A percentile compares a stretch with the other conserved stretches of the same genome.
phyloP scores from a whole-genome alignment of 2,888 invertebrate genomes.

The Latrodectus hesperus region DNA sequence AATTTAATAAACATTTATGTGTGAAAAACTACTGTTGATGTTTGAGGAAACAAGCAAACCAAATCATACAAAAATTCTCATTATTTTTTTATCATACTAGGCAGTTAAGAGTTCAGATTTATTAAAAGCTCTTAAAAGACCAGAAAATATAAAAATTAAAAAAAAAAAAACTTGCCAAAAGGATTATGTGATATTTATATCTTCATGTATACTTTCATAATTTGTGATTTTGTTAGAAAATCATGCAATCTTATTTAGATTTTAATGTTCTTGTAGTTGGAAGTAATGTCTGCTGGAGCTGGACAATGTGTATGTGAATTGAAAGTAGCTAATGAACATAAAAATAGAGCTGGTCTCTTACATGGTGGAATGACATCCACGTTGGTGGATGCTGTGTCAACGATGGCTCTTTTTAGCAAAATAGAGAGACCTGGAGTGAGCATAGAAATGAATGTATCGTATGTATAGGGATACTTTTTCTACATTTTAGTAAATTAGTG shows the following conservation, averaged over 20 bases:
- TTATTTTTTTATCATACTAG: too few relatives aligned
- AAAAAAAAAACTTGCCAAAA: too few relatives aligned
- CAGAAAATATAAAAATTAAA: too few relatives aligned
- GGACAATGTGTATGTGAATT: constrained; percentile 86
- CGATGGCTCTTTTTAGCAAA: constrained; percentile 84
- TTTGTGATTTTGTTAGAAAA: not conserved
- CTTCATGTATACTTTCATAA: too few relatives aligned
- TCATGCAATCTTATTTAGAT: not conserved
- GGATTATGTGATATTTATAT: too few relatives aligned
- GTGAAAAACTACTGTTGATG: too few relatives aligned
- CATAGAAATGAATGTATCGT: constrained; percentile 88
- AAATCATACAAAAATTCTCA: too few relatives aligned
- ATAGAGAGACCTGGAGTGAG: constrained; percentile 83
- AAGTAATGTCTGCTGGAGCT: constrained; percentile 79
- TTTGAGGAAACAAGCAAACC: too few relatives aligned
- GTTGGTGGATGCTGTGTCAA: constrained; percentile 85
- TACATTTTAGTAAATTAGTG: too few relatives aligned
- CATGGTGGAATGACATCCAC: constrained; percentile 92
- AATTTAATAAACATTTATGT: too few relatives aligned
- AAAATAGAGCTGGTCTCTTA: constrained; percentile 83
- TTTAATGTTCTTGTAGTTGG: constrained; percentile 73
- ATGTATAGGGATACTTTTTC: constrained; percentile 73
- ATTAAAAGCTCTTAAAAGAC: too few relatives aligned
- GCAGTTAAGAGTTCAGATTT: too few relatives aligned
- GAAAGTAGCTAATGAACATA: constrained; percentile 83